Percentiles rank a stretch among this genome's conserved stretches.
Evolutionary conservation across 2,888 invertebrate genomes (phyloP).

Genomic region (Steinernema hermaphroditum): DNA sequence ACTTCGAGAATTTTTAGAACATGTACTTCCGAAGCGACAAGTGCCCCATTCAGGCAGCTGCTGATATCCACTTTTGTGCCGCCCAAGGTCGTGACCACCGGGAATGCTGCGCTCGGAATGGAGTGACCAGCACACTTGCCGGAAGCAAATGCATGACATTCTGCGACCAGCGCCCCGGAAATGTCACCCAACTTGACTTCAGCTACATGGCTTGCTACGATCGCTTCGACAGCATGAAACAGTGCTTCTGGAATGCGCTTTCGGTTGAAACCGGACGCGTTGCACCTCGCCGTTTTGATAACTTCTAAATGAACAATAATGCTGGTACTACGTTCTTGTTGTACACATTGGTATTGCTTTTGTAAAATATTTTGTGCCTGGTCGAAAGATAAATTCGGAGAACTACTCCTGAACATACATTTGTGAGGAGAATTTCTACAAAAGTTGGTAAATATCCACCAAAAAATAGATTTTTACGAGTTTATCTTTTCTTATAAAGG

Average conservation of each 20-base stretch:
- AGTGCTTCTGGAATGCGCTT: slow-evolving; percentile 45
- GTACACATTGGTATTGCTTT: neutral
- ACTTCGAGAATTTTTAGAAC: neutral
- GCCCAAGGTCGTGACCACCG: slow-evolving; percentile 55
- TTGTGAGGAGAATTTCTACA: too few relatives aligned
- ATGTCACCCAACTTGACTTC: slow-evolving; percentile 56
- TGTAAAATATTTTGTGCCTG: too few relatives aligned
- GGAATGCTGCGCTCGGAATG: slow-evolving; percentile 51
- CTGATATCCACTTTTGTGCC: slow-evolving; percentile 54
- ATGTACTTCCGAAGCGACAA: slow-evolving; percentile 56
- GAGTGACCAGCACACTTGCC: slow-evolving; percentile 55
- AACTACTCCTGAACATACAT: too few relatives aligned
- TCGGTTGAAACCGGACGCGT: slow-evolving; percentile 5
- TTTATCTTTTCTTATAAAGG: too few relatives aligned
- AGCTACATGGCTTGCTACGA: slow-evolving; percentile 49
- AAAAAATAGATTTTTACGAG: too few relatives aligned
- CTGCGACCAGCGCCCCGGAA: slow-evolving; percentile 58
- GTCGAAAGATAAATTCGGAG: too few relatives aligned
- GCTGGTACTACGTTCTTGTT: neutral
- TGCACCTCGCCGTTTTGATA: neutral
- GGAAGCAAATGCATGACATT: slow-evolving; percentile 54
- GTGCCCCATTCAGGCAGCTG: slow-evolving; percentile 56
- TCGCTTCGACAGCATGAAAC: slow-evolving; percentile 51
- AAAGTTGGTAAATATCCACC: too few relatives aligned
- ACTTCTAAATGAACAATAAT: neutral